Evolutionary conservation across 2,797 vertebrate genomes (phyloP), one percentile per base, ranked within the genome.

Genomic region (Chaunax sp.): DNA sequence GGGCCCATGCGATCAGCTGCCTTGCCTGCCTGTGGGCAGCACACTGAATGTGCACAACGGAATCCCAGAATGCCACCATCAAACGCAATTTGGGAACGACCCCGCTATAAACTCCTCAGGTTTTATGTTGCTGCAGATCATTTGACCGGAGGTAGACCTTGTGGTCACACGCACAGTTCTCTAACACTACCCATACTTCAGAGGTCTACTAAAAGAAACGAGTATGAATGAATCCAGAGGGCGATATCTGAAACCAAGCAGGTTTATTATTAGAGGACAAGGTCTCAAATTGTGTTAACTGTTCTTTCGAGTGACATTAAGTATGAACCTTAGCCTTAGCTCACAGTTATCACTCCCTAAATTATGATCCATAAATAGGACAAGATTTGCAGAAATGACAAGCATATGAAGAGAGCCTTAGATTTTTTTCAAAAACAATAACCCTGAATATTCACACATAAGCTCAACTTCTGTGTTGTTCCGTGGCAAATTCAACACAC

Each of bases 231-330:
- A 65, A 44, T 62, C 37, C 18, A 52, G 5, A 50, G 4, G 19
- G 11, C 13, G 23, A 22, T 19, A 20, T 55, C 2, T 54, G 51
- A 75, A 79, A 75, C 18, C 55, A 52, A 53, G 35, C 2, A 10
- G 6, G 22, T 49, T 33, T 81, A 61, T 81, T 75, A 72, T 73
- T 69, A 82, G 69, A 70, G 23, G 30, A 68, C 18, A 55, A 66
- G 40, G 55, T 59, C 50, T 57, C 62, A 47, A 23, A 63, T 68
- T 56, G 40, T 57, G 62, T 69, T 40, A 77, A 74, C 50, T 49
- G 59, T 58, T 76, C 33, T 66, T 73, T 38, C 5, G 18, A 33
- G 49, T 76, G 65, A 57, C 35, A 66, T 74, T 70, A 46, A 73
- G 38, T 19, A 61, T 63, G 45, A 78, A 64, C 16, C 13, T 43